phyloP scores from a whole-genome alignment of 2,888 invertebrate genomes.

The Gymnoscelis rufifasciata region DNA sequence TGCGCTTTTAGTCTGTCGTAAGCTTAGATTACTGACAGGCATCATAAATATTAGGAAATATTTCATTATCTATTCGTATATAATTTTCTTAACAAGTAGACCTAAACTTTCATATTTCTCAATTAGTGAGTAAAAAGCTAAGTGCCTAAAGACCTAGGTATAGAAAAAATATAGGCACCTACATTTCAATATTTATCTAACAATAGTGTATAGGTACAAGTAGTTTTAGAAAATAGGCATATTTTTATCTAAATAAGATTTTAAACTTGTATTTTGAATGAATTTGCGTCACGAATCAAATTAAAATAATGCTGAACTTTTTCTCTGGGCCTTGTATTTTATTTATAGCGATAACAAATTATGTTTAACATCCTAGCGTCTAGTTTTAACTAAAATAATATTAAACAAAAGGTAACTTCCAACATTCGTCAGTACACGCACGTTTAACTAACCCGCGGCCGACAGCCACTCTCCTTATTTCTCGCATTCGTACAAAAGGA shows the following conservation, averaged over 20 bases:
- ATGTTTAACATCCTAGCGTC: slow-evolving; percentile 64
- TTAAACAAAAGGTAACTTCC: slow-evolving; percentile 76
- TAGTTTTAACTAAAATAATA: slow-evolving; percentile 68
- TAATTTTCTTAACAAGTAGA: too few species aligned
- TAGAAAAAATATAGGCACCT: background rate
- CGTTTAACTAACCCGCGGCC: slow-evolving; percentile 13
- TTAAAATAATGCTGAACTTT: slow-evolving; percentile 68
- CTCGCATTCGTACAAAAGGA: slow-evolving; percentile 48
- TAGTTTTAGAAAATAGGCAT: background rate
- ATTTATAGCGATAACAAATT: slow-evolving; percentile 63
- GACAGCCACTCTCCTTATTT: slow-evolving; percentile 14
- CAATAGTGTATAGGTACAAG: background rate
- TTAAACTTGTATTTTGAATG: too few species aligned
- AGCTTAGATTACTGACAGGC: too few species aligned
- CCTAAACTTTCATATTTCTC: background rate
- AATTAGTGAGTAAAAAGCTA: background rate
- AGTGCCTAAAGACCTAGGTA: background rate
- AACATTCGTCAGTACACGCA: slow-evolving; percentile 43
- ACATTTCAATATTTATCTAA: background rate
- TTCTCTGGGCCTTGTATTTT: slow-evolving; percentile 54
- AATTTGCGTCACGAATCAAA: background rate
- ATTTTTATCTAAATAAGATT: too few species aligned
- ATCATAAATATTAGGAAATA: too few species aligned
- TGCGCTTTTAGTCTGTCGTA: slow-evolving; percentile 4
- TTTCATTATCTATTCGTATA: too few species aligned